Conservation (phyloP, 2,113 vertebrate genomes). For the Bettongia penicillata region DNA sequence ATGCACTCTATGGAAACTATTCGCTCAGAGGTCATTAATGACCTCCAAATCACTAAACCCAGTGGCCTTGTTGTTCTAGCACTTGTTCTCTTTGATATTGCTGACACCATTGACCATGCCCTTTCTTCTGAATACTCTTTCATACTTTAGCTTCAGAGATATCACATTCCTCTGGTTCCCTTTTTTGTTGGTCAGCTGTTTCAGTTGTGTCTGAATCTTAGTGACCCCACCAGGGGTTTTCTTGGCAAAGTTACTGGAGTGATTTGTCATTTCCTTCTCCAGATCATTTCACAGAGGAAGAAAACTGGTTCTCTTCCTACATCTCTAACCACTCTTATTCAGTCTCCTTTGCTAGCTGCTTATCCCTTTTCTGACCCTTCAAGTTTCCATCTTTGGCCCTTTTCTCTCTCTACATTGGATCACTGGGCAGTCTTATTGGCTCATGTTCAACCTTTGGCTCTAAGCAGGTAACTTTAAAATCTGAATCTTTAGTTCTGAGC, state of each 20-base stretch:
- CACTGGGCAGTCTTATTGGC: not conserved
- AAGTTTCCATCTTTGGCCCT: not conserved
- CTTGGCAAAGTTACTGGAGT: not conserved
- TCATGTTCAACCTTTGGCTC: too few relatives aligned
- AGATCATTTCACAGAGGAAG: not conserved
- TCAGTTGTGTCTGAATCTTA: too few relatives aligned
- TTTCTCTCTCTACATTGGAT: not conserved
- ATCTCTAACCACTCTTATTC: not conserved
- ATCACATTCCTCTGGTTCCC: not conserved
- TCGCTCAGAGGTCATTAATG: too few relatives aligned
- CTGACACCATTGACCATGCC: not conserved
- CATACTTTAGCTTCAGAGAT: not conserved
- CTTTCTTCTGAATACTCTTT: not conserved
- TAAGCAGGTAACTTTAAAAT: not conserved
- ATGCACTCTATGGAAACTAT: not conserved
- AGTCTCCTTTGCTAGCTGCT: not conserved
- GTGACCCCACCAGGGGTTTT: not conserved
- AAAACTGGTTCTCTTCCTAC: not conserved
- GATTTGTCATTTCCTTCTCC: not conserved
- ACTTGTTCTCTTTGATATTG: not conserved
- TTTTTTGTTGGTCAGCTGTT: not conserved
- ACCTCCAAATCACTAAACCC: not conserved
- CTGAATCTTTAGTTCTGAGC: not conserved
- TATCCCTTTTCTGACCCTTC: not conserved
- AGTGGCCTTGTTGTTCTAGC: not conserved